These are phyloP conservation scores for Mya arenaria DNA, from an alignment of 1,140 invertebrate genomes.

Conservation along the genomic window DNA sequence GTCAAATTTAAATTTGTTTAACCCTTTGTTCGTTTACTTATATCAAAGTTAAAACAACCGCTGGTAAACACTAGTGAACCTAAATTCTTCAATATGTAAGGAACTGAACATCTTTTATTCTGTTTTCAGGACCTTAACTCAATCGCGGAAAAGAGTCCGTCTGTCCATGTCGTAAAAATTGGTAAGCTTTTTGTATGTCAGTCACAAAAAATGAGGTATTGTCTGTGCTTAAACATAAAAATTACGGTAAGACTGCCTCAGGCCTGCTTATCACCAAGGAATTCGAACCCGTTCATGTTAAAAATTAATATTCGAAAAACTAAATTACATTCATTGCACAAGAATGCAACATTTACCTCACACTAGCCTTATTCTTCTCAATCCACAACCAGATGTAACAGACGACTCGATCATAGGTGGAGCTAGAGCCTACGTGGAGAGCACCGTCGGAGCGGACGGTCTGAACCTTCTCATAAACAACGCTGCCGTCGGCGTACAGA, in stretches of 20 bases:
- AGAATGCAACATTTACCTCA: too few relatives aligned
- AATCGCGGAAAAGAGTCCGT: conserved; percentile 20
- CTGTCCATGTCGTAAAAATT: conserved; percentile 20
- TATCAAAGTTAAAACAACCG: not conserved
- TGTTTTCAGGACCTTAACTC: conserved; percentile 40
- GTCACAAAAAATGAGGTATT: not conserved
- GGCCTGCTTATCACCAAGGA: too few relatives aligned
- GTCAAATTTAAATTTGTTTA: not conserved
- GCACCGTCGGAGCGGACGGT: conserved; percentile 39
- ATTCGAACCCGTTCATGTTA: too few relatives aligned
- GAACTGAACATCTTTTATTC: not conserved
- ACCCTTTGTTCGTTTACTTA: not conserved
- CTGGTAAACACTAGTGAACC: not conserved
- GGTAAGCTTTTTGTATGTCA: not conserved
- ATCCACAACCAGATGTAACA: conserved; percentile 45
- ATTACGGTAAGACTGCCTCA: too few relatives aligned
- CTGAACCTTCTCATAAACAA: conserved; percentile 63
- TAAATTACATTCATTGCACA: too few relatives aligned
- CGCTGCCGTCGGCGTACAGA: not conserved
- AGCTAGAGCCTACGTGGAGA: conserved; percentile 6
- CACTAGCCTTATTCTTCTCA: too few relatives aligned
- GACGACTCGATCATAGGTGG: conserved; percentile 21
- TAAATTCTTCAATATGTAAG: not conserved
- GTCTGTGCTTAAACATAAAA: too few relatives aligned
- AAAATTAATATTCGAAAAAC: too few relatives aligned